Percentiles rank a stretch among this genome's conserved stretches.
phyloP scores from a whole-genome alignment of 2,888 invertebrate genomes.

The Lasius platythorax region DNA sequence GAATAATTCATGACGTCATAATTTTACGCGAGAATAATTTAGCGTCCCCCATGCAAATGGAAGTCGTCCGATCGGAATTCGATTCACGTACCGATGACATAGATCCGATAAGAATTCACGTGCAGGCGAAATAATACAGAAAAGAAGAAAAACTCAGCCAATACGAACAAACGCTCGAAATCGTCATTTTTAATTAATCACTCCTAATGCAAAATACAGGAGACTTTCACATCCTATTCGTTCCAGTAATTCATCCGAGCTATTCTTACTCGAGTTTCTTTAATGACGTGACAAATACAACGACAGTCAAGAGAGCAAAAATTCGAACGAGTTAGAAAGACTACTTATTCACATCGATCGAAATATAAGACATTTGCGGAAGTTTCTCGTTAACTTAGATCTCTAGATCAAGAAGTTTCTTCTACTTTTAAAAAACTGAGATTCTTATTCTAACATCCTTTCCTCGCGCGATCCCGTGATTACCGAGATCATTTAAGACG shows the following conservation, averaged over 20 bases:
- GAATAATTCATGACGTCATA: constrained; percentile 82
- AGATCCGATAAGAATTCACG: constrained; percentile 63
- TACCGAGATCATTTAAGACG: not conserved
- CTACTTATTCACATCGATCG: not conserved
- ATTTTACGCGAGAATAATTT: constrained; percentile 76
- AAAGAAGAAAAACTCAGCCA: constrained; percentile 47
- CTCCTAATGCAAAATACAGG: constrained; percentile 61
- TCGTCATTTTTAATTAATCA: constrained; percentile 63
- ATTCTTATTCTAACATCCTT: not conserved
- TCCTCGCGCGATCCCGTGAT: not conserved
- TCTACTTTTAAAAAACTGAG: not conserved
- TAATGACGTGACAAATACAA: not conserved
- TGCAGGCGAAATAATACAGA: constrained; percentile 21
- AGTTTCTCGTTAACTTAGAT: not conserved
- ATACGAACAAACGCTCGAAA: constrained; percentile 58
- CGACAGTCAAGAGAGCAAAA: not conserved
- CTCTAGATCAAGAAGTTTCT: not conserved
- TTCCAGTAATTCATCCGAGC: constrained; percentile 61
- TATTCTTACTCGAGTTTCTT: not conserved
- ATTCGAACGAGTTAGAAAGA: not conserved
- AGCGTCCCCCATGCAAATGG: constrained; percentile 47
- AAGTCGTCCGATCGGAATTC: constrained; percentile 74
- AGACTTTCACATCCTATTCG: constrained; percentile 47
- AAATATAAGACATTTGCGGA: not conserved
- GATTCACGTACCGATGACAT: constrained; percentile 78